phyloP scores from a whole-genome alignment of 2,113 vertebrate species.

The Nycticorax nycticorax region DNA sequence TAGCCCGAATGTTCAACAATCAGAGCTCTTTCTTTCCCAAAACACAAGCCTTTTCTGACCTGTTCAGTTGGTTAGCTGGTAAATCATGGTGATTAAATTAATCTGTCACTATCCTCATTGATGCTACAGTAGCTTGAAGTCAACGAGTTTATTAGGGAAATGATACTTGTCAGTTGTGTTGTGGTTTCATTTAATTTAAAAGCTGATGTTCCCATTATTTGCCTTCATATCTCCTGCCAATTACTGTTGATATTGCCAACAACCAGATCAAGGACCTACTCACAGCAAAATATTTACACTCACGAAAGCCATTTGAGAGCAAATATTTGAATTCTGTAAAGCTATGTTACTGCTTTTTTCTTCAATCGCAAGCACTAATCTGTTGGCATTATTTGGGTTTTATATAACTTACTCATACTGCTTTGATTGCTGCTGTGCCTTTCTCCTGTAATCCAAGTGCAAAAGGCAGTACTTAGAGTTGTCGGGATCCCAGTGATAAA shows the following conservation, averaged over 20 bases:
- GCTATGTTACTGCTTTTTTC: background rate
- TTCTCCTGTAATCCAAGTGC: background rate
- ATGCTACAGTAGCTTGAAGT: background rate
- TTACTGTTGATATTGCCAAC: constrained; percentile 24
- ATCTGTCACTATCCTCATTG: background rate
- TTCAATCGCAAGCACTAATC: background rate
- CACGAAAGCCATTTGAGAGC: background rate
- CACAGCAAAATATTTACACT: constrained; percentile 40
- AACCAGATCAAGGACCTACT: constrained; percentile 40
- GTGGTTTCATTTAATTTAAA: constrained; percentile 18
- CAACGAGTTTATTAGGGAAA: background rate
- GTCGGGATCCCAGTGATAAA: background rate
- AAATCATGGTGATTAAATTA: background rate
- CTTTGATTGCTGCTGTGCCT: background rate
- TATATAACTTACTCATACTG: background rate
- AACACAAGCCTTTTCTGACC: background rate
- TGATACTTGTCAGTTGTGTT: background rate
- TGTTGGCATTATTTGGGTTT: background rate
- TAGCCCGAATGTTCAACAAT: background rate
- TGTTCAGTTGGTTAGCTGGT: background rate
- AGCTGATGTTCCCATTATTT: constrained; percentile 17
- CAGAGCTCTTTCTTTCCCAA: background rate
- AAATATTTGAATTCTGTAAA: constrained; percentile 10
- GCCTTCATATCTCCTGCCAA: constrained; percentile 38
- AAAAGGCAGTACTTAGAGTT: background rate